phyloP scores from a whole-genome alignment of 2,888 invertebrate genomes.

The Acrocyrtus sp. region DNA sequence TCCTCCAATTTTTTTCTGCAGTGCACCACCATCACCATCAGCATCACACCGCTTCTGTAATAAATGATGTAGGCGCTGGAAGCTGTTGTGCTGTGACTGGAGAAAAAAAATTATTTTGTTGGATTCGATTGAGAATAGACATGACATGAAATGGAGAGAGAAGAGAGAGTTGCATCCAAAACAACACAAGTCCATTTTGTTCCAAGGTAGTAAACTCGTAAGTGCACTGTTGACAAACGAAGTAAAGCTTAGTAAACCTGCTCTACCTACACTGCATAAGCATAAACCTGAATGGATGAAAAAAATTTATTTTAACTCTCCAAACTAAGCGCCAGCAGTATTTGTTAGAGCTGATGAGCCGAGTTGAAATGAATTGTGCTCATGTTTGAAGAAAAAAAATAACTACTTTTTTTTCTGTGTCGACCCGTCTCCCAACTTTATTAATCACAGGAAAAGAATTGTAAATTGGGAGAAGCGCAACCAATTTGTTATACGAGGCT shows the following conservation, averaged over 20 bases:
- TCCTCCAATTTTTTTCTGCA: too few species aligned
- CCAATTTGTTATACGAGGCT: constrained; percentile 30
- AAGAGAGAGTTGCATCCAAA: background rate
- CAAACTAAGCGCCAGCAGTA: too few species aligned
- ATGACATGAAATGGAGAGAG: background rate
- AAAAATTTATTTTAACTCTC: too few species aligned
- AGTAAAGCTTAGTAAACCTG: background rate
- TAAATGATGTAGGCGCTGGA: background rate
- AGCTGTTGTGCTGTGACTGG: background rate
- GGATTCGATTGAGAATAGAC: constrained; percentile 2
- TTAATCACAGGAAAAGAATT: background rate
- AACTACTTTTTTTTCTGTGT: constrained; percentile 10
- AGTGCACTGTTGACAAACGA: background rate
- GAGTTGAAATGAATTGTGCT: background rate
- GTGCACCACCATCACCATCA: too few species aligned
- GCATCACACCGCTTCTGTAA: too few species aligned
- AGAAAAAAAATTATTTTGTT: background rate
- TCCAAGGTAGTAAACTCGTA: background rate
- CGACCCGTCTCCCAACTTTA: constrained; percentile 6
- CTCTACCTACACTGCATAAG: background rate
- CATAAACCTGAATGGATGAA: too few species aligned
- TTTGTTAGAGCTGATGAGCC: background rate
- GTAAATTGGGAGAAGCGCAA: background rate
- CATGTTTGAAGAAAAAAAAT: background rate
- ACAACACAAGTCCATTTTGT: constrained; percentile 15